Percentiles rank a stretch among this genome's conserved stretches.
Conservation (phyloP, 2,888 invertebrate species). For the Hipparchia semele region DNA sequence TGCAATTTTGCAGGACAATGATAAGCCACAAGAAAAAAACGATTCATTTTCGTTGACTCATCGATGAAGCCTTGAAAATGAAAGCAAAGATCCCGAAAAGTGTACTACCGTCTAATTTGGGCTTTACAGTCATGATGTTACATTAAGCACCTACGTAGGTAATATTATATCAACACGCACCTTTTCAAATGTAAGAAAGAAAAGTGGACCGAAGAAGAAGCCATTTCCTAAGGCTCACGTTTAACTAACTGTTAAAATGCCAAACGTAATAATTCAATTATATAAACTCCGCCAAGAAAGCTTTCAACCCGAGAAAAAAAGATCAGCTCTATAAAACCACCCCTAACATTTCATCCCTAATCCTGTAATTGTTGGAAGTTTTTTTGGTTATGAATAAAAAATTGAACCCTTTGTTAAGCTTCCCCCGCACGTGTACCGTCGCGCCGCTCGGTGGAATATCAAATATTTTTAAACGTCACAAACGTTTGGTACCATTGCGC, state of each 20-base stretch:
- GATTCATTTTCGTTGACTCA: too few relatives aligned
- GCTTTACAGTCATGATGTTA: too few relatives aligned
- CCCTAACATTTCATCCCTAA: slow-evolving; percentile 67
- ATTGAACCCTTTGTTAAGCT: slow-evolving; percentile 69
- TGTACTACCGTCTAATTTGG: too few relatives aligned
- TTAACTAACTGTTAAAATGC: not conserved
- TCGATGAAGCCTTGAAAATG: too few relatives aligned
- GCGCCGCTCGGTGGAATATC: slow-evolving; percentile 38
- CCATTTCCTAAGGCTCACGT: not conserved
- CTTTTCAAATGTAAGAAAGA: too few relatives aligned
- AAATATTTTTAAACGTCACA: slow-evolving; percentile 64
- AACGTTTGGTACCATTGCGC: slow-evolving; percentile 52
- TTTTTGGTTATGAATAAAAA: slow-evolving; percentile 67
- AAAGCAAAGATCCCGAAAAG: too few relatives aligned
- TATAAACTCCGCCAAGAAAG: slow-evolving; percentile 11
- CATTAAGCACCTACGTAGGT: too few relatives aligned
- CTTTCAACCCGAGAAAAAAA: slow-evolving; percentile 7
- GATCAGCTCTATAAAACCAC: slow-evolving; percentile 19
- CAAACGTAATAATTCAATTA: slow-evolving; percentile 6
- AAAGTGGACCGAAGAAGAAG: not conserved
- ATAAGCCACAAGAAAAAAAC: too few relatives aligned
- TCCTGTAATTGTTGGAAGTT: slow-evolving; percentile 74
- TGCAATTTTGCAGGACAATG: too few relatives aligned
- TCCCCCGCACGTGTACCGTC: slow-evolving; percentile 71
- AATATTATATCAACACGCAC: too few relatives aligned